Percentiles rank a stretch among this genome's conserved stretches.
Evolutionary conservation across 2,888 invertebrate genomes (phyloP).

Genomic region (Metallyticus violacea): DNA sequence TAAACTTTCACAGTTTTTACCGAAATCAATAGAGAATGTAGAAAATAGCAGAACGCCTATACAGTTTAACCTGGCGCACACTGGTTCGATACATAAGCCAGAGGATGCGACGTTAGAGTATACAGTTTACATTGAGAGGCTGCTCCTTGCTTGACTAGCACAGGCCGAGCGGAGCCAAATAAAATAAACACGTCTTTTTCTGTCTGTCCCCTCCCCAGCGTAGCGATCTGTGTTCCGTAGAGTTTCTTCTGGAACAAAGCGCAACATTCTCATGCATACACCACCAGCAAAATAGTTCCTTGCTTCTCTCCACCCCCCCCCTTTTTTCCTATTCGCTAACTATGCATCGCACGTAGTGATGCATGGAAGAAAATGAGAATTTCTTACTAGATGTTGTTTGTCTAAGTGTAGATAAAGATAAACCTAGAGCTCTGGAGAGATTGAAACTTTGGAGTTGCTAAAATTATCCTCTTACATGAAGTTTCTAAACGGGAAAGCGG

Average conservation of each 20-base stretch:
- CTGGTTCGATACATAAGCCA: not conserved
- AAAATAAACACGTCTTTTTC: slow-evolving; percentile 7
- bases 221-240: not conserved
- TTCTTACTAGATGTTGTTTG: too few species aligned
- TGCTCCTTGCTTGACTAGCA: not conserved
- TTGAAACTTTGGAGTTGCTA: too few species aligned
- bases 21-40: too few species aligned
- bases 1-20: too few species aligned
- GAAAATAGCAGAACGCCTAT: too few species aligned
- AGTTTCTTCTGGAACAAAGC: not conserved
- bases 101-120: not conserved
- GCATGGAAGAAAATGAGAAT: too few species aligned
- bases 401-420: too few species aligned
- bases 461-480: too few species aligned
- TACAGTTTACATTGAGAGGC: not conserved
- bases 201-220: not conserved
- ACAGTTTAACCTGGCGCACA: not conserved
- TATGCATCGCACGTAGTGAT: too few species aligned
- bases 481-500: too few species aligned
- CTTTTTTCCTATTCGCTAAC: not conserved
- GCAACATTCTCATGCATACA: not conserved
- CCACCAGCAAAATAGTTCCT: not conserved
- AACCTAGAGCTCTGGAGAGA: too few species aligned
- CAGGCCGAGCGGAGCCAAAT: slow-evolving; percentile 1
- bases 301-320: too few species aligned